Evolutionary conservation across 2,797 vertebrate genomes (phyloP), one percentile per base, ranked within the genome.

Genomic region (Lycodopsis pacificus): DNA sequence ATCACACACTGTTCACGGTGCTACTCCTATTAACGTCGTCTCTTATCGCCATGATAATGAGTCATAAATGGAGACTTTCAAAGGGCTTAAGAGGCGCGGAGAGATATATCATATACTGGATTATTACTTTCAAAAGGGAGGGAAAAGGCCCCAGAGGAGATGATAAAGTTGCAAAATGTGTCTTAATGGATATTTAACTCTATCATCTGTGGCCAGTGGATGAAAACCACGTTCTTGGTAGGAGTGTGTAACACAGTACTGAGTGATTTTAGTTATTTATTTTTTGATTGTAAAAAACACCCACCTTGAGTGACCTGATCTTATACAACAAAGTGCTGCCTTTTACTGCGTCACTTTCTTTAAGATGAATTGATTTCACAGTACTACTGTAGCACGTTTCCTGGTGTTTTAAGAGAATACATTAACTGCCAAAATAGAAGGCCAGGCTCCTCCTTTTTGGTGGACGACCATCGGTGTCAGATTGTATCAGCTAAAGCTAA

Each of bases 11-110:
- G 77, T 84, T 87, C 84, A 63, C 59, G 51, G 76, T 75, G 82
- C 83, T 82, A 65, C 82, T 87, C 77, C 75, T 89, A 81, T 90
- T 53, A 92, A 90, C 82, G 90, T 90, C 81, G 75, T 86, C 87
- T 88, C 79, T 87, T 74, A 81, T 89, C 83, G 67, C 87, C 61
- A 65, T 82, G 86, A 91, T 94, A 91, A 94, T 91, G 84, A 92
- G 82, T 79, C 81, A 77, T 94, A 94, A 94, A 92, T 92, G 88
- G 79, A 78, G 86, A 81, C 86, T 93, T 92, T 93, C 83, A 92
- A 89, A 92, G 84, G 73, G 79, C 82, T 90, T 87, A 86, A 87
- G 86, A 91, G 83, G 87, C 56, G 32, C 69, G 58, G 75, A 89
- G 75, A 87, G 76, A 88, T 77, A 91, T 85, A 90, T 92, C 85